Evolutionary conservation across 2,888 invertebrate species (phyloP).

Genomic region (Julus scandinavius): DNA sequence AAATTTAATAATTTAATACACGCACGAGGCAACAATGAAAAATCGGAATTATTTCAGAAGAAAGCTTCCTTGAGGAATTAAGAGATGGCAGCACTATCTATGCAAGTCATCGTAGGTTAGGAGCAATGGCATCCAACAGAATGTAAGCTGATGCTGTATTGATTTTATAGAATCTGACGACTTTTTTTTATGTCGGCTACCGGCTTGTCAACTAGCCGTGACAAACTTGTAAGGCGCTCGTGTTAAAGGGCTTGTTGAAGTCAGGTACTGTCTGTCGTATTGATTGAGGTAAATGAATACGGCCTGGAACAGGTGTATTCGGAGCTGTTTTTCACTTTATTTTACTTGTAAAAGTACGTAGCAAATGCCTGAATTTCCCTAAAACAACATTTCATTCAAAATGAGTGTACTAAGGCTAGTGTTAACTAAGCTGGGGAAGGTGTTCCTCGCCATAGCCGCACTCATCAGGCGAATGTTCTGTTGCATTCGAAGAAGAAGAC

Average conservation of each 20-base stretch:
- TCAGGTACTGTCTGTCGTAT: not conserved
- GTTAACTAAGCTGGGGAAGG: conserved; percentile 41
- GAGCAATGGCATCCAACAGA: no score
- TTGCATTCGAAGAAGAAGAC: conserved; percentile 52
- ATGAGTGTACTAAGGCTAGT: conserved; percentile 27
- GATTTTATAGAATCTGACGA: no score
- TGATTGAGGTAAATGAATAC: not conserved
- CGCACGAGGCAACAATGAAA: conserved; percentile 29
- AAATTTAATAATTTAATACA: not conserved
- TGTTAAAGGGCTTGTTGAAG: not conserved
- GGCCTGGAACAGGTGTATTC: not conserved
- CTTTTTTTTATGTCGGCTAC: not conserved
- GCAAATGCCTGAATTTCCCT: not conserved
- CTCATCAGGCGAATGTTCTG: conserved; percentile 52
- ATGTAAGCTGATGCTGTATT: no score
- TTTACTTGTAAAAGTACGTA: not conserved
- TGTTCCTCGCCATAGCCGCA: conserved; percentile 46
- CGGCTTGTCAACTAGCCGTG: not conserved
- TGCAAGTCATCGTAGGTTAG: not conserved
- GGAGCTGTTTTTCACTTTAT: not conserved
- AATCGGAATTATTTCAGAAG: not conserved
- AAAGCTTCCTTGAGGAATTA: not conserved
- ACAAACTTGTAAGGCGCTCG: not conserved
- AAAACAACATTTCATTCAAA: not conserved
- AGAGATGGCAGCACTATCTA: not conserved